A percentile compares a stretch with the other conserved stretches of the same genome.
Conservation (phyloP, 2,888 invertebrate genomes). For the Blastobasis adustella region DNA sequence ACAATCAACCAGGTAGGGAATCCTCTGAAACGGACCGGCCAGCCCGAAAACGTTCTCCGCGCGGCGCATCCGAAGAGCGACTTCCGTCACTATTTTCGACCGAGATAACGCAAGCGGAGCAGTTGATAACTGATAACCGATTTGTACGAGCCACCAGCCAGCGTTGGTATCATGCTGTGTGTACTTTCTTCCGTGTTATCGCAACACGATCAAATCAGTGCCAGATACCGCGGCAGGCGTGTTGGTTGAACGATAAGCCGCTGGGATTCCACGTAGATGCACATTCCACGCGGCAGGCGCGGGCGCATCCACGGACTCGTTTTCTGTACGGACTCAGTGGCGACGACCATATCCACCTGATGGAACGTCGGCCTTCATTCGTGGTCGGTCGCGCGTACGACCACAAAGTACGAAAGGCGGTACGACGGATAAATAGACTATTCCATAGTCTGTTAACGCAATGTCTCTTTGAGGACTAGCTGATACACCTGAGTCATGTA, state of each 20-base stretch:
- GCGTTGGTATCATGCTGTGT: slow-evolving; percentile 46
- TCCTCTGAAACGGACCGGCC: background rate
- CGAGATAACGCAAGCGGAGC: slow-evolving; percentile 46
- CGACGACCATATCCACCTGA: too few species aligned
- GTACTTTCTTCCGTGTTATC: slow-evolving; percentile 48
- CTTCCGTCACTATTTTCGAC: slow-evolving; percentile 45
- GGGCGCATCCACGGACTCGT: too few species aligned
- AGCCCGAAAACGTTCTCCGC: background rate
- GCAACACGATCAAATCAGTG: slow-evolving; percentile 46
- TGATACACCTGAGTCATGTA: too few species aligned
- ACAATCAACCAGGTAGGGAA: background rate
- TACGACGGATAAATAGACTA: too few species aligned
- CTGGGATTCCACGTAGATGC: too few species aligned
- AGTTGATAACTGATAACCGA: slow-evolving; percentile 38
- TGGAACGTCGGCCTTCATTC: too few species aligned
- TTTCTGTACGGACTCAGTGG: too few species aligned
- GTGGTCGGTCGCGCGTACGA: too few species aligned
- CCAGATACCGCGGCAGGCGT: slow-evolving; percentile 15
- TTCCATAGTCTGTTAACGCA: too few species aligned
- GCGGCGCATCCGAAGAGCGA: slow-evolving; percentile 4
- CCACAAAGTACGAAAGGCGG: too few species aligned
- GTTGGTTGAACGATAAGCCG: background rate
- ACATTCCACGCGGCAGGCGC: too few species aligned
- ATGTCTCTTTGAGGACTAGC: too few species aligned
- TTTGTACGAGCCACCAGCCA: slow-evolving; percentile 19